A percentile compares a stretch with the other conserved stretches of the same genome.
phyloP scores from a whole-genome alignment of 2,888 invertebrate species.

The Lepidocyrtinus sp. region DNA sequence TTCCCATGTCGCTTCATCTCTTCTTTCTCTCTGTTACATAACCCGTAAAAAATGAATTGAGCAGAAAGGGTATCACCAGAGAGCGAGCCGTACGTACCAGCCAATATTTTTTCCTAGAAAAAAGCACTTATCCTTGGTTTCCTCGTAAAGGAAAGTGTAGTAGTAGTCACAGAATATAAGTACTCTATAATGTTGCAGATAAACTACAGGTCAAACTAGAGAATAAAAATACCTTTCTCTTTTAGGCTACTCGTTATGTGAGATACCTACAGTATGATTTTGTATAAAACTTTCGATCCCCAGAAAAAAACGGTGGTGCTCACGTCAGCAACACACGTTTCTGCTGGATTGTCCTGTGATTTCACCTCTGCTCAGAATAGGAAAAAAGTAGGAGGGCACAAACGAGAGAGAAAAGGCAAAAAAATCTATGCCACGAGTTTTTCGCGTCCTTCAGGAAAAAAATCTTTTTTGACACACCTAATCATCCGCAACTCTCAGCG shows the following conservation, averaged over 20 bases:
- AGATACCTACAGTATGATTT: not conserved
- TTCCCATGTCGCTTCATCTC: slow-evolving; percentile 49
- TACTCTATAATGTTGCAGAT: slow-evolving; percentile 27
- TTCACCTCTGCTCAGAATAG: slow-evolving; percentile 51
- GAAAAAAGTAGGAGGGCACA: slow-evolving; percentile 11
- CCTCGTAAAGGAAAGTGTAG: slow-evolving; percentile 36
- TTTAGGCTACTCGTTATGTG: not conserved
- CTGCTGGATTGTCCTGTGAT: slow-evolving; percentile 58
- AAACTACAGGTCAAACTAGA: slow-evolving; percentile 47
- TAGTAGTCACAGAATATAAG: slow-evolving; percentile 14
- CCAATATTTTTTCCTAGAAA: slow-evolving; percentile 34
- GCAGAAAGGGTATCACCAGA: slow-evolving; percentile 29
- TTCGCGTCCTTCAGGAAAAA: slow-evolving; percentile 54
- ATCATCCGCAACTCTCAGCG: slow-evolving; percentile 50
- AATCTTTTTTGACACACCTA: slow-evolving; percentile 60
- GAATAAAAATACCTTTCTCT: slow-evolving; percentile 22
- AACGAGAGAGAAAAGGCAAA: not conserved
- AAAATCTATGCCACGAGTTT: slow-evolving; percentile 38
- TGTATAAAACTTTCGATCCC: slow-evolving; percentile 5
- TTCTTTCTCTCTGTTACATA: slow-evolving; percentile 49
- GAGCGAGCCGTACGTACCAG: slow-evolving; percentile 28
- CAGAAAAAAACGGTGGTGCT: too few species aligned
- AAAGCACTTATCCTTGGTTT: slow-evolving; percentile 54
- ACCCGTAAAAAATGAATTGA: slow-evolving; percentile 57
- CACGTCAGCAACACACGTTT: slow-evolving; percentile 58